phyloP scores from a whole-genome alignment of 2,113 vertebrate species.

The Perognathus longimembris region DNA sequence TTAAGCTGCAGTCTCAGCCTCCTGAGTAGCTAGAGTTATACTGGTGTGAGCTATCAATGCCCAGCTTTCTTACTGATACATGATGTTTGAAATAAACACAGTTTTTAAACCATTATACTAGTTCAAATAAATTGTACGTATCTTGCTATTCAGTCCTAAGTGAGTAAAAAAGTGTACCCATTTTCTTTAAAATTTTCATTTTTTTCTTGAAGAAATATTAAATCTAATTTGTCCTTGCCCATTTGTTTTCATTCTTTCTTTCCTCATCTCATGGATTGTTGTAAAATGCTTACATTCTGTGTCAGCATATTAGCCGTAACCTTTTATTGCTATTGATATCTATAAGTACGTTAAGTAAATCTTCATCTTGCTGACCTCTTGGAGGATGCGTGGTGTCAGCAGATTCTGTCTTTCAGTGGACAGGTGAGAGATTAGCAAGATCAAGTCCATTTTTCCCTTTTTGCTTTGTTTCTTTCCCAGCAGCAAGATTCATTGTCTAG shows the following conservation, averaged over 20 bases:
- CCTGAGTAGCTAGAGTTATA: too few species aligned
- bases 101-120: neutral
- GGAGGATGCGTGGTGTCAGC: slow-evolving; percentile 85
- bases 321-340: slow-evolving; percentile 89
- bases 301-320: slow-evolving; percentile 84
- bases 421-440: slow-evolving; percentile 86
- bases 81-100: slow-evolving; percentile 26
- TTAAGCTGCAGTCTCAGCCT: too few species aligned
- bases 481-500: slow-evolving; percentile 81
- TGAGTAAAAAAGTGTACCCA: neutral
- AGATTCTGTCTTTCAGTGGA: slow-evolving; percentile 85
- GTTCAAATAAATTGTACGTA: neutral
- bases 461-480: slow-evolving; percentile 71
- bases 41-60: neutral
- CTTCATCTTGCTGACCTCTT: slow-evolving; percentile 90
- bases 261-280: slow-evolving; percentile 77
- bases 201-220: slow-evolving; percentile 76
- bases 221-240: slow-evolving; percentile 72
- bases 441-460: slow-evolving; percentile 79
- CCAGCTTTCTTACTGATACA: neutral
- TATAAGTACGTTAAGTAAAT: slow-evolving; percentile 89
- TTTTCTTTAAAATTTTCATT: slow-evolving; percentile 48
- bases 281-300: slow-evolving; percentile 85
- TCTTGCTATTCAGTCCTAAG: neutral
- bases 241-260: slow-evolving; percentile 57